Evolutionary conservation across 2,888 invertebrate genomes (phyloP).

Genomic region (Chrysolina oricalcia): DNA sequence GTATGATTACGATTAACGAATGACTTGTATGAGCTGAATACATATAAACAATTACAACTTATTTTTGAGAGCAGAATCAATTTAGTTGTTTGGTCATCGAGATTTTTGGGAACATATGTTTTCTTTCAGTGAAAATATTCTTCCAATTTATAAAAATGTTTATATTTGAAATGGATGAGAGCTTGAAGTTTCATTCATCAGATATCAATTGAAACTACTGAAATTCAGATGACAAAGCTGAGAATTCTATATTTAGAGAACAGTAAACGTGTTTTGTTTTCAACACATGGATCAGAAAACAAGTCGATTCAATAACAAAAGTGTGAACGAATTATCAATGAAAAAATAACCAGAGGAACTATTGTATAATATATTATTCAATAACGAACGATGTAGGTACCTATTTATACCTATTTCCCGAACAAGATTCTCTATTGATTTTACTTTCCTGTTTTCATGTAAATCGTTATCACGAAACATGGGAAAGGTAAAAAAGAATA

Average conservation of each 20-base stretch:
- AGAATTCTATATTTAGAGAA: conserved; percentile 18
- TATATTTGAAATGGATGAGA: too few species aligned
- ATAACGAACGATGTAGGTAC: conserved; percentile 4
- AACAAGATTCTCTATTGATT: conserved; percentile 28
- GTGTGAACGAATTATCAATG: not conserved
- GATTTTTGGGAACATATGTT: not conserved
- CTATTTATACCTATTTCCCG: conserved; percentile 1
- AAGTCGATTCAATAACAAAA: not conserved
- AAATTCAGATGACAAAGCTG: not conserved
- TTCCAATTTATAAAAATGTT: too few species aligned
- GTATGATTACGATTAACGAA: conserved; percentile 24
- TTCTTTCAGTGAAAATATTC: too few species aligned
- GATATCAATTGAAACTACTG: too few species aligned
- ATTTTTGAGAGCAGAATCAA: not conserved
- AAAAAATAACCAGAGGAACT: not conserved
- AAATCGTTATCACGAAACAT: conserved; percentile 23
- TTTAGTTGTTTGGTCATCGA: not conserved
- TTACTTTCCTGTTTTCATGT: conserved; percentile 24
- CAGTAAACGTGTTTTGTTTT: not conserved
- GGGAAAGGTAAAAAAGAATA: conserved; percentile 22
- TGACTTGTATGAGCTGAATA: not conserved
- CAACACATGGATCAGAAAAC: not conserved
- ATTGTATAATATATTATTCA: not conserved
- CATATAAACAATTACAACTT: not conserved
- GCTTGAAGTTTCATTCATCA: too few species aligned